Evolutionary conservation across 2,888 invertebrate genomes (phyloP).

Genomic region (Patella depressa): DNA sequence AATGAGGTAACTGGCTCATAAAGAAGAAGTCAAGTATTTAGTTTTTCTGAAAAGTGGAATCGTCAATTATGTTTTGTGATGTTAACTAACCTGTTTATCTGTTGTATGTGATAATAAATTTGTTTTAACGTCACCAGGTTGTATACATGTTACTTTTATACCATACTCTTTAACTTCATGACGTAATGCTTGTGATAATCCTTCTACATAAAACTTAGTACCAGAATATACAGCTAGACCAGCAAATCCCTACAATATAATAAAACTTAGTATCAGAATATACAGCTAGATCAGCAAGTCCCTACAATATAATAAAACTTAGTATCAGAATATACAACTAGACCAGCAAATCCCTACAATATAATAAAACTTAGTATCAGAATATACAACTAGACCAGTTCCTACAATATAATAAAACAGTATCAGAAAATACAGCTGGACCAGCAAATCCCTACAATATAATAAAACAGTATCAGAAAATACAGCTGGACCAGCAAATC

Average conservation of each 20-base stretch:
- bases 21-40: too few species aligned
- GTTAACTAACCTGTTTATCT: constrained; percentile 65
- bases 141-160: constrained; percentile 71
- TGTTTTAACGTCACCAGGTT: constrained; percentile 72
- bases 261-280: constrained; percentile 73
- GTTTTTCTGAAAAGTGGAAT: neutral
- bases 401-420: constrained; percentile 67
- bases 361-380: constrained; percentile 71
- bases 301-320: constrained; percentile 70
- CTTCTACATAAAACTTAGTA: constrained; percentile 72
- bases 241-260: constrained; percentile 64
- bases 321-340: constrained; percentile 72
- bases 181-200: constrained; percentile 69
- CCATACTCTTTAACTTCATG: constrained; percentile 67
- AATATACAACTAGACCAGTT: constrained; percentile 72
- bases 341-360: constrained; percentile 64
- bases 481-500: constrained; percentile 71
- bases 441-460: constrained; percentile 68
- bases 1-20: too few species aligned
- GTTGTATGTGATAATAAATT: constrained; percentile 65
- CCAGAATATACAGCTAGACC: constrained; percentile 72
- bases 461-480: constrained; percentile 72
- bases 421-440: constrained; percentile 72
- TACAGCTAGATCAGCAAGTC: constrained; percentile 69
- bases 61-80: neutral